Evolutionary conservation across 2,888 invertebrate species (phyloP).

Genomic region (Leptopilina syphax): DNA sequence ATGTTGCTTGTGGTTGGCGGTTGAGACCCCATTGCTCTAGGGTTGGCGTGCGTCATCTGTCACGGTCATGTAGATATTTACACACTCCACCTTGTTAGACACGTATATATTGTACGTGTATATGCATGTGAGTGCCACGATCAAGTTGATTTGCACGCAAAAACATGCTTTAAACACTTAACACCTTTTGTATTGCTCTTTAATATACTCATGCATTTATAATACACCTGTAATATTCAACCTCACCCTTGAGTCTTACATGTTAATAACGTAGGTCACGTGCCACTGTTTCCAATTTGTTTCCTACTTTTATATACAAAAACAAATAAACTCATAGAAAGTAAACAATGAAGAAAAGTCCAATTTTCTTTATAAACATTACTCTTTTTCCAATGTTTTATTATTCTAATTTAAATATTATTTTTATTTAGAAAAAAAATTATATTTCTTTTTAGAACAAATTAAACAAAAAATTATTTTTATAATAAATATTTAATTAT

Average conservation of each 20-base stretch:
- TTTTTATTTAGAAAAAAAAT: no score
- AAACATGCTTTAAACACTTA: slow-evolving; percentile 36
- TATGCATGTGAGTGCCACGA: background rate
- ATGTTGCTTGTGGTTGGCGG: background rate
- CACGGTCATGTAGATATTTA: slow-evolving; percentile 29
- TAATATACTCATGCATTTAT: background rate
- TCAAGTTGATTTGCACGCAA: slow-evolving; percentile 33
- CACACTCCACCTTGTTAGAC: slow-evolving; percentile 18
- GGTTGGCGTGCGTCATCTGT: slow-evolving; percentile 20
- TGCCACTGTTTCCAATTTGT: background rate
- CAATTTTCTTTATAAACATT: no score
- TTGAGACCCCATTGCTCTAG: slow-evolving; percentile 5
- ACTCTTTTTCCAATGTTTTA: no score
- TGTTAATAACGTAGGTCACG: slow-evolving; percentile 26
- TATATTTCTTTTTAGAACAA: no score
- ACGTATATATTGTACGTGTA: background rate
- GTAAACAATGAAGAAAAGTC: no score
- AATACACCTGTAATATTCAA: slow-evolving; percentile 29
- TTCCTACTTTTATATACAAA: no score
- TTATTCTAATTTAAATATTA: no score
- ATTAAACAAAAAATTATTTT: no score
- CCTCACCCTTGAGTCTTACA: slow-evolving; percentile 29
- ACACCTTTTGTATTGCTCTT: slow-evolving; percentile 8
- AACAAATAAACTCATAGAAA: no score
- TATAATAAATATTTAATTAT: no score